These are phyloP conservation scores for Hydropotes inermis DNA, from an alignment of 2,113 vertebrate genomes.

Conservation along the genomic window DNA sequence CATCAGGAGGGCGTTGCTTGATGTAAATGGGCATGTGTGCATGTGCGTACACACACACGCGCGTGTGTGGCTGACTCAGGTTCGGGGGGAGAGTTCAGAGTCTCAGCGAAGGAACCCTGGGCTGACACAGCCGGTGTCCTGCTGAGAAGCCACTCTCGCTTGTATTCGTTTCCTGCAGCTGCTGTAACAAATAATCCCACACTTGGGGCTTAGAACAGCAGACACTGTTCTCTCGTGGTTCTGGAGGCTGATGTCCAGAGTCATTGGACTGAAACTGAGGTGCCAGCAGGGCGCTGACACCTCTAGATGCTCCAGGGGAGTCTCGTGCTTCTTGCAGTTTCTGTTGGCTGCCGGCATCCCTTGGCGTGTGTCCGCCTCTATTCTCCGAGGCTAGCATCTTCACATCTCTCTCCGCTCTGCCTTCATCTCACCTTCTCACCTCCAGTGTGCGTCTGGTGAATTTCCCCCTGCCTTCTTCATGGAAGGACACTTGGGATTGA, in stretches of 20 bases:
- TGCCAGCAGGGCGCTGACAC: background rate
- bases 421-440: background rate
- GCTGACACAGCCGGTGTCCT: background rate
- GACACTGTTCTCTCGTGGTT: background rate
- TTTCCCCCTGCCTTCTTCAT: background rate
- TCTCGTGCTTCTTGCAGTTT: background rate
- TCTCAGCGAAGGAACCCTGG: background rate
- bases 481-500: background rate
- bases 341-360: background rate
- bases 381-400: background rate
- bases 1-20: background rate
- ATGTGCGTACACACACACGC: too few species aligned
- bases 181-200: background rate
- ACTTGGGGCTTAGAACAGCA: background rate
- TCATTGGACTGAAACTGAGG: background rate
- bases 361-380: fast-evolving
- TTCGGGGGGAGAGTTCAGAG: background rate
- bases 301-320: background rate
- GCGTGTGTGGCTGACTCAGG: background rate
- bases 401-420: background rate
- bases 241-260: background rate
- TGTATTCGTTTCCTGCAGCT: background rate
- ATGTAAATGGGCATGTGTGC: too few species aligned
- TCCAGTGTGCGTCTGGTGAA: background rate
- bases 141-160: background rate